Conservation (phyloP, 2,797 vertebrate species). For the Poeciliopsis turneri region DNA sequence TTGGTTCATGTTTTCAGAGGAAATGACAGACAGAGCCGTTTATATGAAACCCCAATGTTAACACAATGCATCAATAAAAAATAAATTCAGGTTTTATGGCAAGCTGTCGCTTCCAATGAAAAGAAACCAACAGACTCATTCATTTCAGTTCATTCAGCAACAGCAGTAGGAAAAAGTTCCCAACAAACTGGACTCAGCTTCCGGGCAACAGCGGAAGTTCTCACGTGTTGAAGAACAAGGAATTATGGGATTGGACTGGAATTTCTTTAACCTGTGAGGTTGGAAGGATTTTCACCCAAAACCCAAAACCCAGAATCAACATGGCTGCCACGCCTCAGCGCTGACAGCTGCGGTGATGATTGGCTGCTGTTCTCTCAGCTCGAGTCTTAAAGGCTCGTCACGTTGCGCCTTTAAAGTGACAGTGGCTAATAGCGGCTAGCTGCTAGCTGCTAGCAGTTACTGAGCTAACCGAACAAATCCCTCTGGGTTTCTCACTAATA, state of each 20-base stretch:
- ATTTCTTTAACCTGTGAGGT: too few relatives aligned
- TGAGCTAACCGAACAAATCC: neutral
- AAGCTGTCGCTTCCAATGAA: neutral
- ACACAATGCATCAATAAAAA: neutral
- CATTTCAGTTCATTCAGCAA: neutral
- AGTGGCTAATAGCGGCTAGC: neutral
- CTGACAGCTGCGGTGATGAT: neutral
- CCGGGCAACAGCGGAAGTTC: neutral
- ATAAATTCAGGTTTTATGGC: neutral
- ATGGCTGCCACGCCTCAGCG: too few relatives aligned
- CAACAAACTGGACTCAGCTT: neutral
- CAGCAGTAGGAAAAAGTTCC: neutral
- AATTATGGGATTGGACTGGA: neutral
- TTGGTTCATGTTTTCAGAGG: neutral
- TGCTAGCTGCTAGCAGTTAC: neutral
- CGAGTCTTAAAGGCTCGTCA: neutral
- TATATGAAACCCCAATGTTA: neutral
- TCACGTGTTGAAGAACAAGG: neutral
- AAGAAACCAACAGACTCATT: neutral
- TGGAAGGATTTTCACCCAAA: too few relatives aligned
- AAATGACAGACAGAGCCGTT: neutral
- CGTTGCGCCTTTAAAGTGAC: neutral
- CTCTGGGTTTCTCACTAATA: too few relatives aligned
- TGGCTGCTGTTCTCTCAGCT: neutral
- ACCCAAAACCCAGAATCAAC: too few relatives aligned